Conservation (phyloP, 2,113 vertebrate species). For the Poicephalus gulielmi region DNA sequence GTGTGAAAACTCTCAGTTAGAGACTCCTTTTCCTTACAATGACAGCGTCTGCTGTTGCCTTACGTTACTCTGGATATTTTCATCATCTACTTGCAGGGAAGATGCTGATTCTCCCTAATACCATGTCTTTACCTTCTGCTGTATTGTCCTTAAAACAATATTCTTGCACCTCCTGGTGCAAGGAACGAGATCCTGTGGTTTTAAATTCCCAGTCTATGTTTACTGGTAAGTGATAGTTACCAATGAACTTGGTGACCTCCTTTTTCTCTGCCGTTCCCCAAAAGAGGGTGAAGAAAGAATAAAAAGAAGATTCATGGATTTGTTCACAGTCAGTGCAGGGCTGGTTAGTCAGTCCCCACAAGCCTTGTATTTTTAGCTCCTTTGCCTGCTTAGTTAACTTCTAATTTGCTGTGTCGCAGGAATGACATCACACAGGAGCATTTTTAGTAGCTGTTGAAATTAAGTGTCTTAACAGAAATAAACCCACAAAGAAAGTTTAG, state of each 20-base stretch:
- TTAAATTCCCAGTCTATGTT: not conserved
- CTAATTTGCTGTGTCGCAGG: not conserved
- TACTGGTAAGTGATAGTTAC: not conserved
- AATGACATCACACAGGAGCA: conserved; percentile 3
- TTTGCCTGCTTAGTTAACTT: not conserved
- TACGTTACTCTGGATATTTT: not conserved
- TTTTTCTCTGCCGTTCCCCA: not conserved
- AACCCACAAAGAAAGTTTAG: not conserved
- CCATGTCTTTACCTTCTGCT: not conserved
- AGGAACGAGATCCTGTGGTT: not conserved
- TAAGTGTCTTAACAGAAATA: not conserved
- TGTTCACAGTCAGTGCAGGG: not conserved
- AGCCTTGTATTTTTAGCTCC: not conserved
- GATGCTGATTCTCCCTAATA: not conserved
- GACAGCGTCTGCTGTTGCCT: not conserved
- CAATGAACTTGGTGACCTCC: not conserved
- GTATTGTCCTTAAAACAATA: not conserved
- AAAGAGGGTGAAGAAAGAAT: not conserved
- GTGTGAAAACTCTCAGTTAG: not conserved
- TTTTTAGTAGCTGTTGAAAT: conserved; percentile 20
- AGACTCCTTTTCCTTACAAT: not conserved
- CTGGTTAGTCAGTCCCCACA: not conserved
- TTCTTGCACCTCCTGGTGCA: not conserved
- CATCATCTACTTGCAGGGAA: not conserved
- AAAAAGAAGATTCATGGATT: not conserved